Percentiles rank a stretch among this genome's conserved stretches.
Evolutionary conservation across 2,797 vertebrate genomes (phyloP).

Genomic region (Dicrostonyx torquatus): DNA sequence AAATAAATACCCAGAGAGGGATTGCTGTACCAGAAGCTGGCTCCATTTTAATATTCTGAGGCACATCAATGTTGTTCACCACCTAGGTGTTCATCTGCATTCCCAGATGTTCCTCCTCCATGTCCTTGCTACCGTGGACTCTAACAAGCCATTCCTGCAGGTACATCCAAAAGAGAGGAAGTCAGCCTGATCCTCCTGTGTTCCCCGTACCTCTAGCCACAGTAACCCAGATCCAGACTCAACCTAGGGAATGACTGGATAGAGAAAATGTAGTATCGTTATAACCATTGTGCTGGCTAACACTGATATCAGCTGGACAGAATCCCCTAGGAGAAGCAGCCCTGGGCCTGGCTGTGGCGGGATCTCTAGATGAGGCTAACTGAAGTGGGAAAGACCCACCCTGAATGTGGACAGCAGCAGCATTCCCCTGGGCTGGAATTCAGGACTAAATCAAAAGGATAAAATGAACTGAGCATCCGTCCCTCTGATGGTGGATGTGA

Average conservation of each 20-base stretch:
- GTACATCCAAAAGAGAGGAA: not conserved
- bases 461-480: not conserved
- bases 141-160: too few relatives aligned
- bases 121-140: not conserved
- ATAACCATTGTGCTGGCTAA: not conserved
- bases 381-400: not conserved
- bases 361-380: not conserved
- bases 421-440: not conserved
- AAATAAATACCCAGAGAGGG: not conserved
- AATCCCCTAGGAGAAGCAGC: not conserved
- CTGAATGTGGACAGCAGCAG: not conserved
- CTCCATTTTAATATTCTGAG: not conserved
- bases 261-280: not conserved
- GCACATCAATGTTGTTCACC: not conserved
- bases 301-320: not conserved
- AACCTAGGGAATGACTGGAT: not conserved
- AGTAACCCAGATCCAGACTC: not conserved
- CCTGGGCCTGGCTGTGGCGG: not conserved
- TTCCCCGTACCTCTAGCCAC: not conserved
- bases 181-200: accelerated
- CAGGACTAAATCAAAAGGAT: not conserved
- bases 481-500: not conserved
- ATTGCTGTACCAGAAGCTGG: accelerated
- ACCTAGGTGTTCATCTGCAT: too few relatives aligned
- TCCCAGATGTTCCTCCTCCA: not conserved